Base-by-base conservation (phyloP, 2,888 invertebrate genomes). In the Coecobrya sp. region DNA sequence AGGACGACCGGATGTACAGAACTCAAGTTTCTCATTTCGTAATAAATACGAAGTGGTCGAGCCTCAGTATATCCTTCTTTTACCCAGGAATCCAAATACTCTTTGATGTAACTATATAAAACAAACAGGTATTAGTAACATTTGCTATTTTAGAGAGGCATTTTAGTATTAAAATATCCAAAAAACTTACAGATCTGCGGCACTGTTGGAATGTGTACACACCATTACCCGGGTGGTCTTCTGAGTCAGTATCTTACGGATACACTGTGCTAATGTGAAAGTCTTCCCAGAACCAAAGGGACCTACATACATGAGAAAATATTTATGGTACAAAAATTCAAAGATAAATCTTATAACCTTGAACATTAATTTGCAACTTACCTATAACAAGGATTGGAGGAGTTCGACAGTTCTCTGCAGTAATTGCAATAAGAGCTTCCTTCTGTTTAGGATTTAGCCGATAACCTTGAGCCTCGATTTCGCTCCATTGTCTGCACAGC, bases 211-310 rank as follows among this genome's bases (percentile, higher is more conserved):
- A 96, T 98, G 98, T 1, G 98, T 98, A 95, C 98, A 98, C 86
- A 98, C 97, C 93, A 98, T 96, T 86, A 98, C 97, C 95, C 97
- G 96, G 36, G 97, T 97, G 25, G 97, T 96, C 0, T 96, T 96
- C 95, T 97, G 97, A 11, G 96, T 95, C 45, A 97, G 95, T 65
- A 98, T 96, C 95, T 97, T 97, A 95, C 97, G 97, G 62, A 98
- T 97, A 0, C 97, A 97, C 94, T 96, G 96, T 0, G 98, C 98
- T 94, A 98, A 96, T 0, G 98, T 98, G 95, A 97, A 98, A 0
- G 98, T 98, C 95, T 98, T 98, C 0, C 98, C 98, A 0, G 98
- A 98, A n/a, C 98, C 98, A 95, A 97, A 98, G 0, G 98, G 98
- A 0, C 98, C 96, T 95, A 93, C 30, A 19, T 19, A n/a, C n/a